Base-by-base conservation (phyloP, 2,888 invertebrate species). In the Yponomeuta plumbellus region DNA sequence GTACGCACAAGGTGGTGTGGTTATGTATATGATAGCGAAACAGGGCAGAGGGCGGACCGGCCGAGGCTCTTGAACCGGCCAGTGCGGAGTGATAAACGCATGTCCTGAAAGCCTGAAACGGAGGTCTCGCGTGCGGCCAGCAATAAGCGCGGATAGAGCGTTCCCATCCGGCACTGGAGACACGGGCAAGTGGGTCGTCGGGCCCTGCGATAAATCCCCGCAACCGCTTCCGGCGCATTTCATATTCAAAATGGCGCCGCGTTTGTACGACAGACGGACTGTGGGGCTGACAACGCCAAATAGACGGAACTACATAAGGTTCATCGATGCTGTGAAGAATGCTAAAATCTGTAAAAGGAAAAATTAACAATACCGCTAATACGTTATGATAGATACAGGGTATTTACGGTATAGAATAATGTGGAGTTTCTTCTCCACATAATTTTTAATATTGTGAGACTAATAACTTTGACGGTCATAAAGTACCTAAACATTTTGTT, bases 121-220 rank as follows among this genome's bases (percentile, higher is more conserved):
- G 44, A 52, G 44, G 44, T 52, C 44, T 52, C 44, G 44, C 44
- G 44, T 52, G 44, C 44, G 44, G 13, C 17, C 0, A 52, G 44
- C 44, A 52, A 52, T 52, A 52, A 52, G 44, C 44, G 34, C 44
- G 17, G 44, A 13, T 3, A 52, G 44, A 17, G 44, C 17, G 34
- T 34, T 34, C 34, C 34, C 34, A 10, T 34, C 34, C 34, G 34
- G 34, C 44, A 17, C 44, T 13, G 44, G 44, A 75, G 73, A 52
- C 79, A 76, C 76, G 78, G 78, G 79, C 84, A 82, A 83, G 80
- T 82, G 77, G 79, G 74, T 71, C 78, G 78, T 74, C 82, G 84
- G 76, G 70, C 75, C 78, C 78, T 76, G 80, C 80, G 77, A 83
- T 84, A 83, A 83, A 81, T 80, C 80, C 81, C 81, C 79, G 75